Base-by-base conservation (phyloP, 2,113 vertebrate genomes). In the Prionailurus bengalensis region DNA sequence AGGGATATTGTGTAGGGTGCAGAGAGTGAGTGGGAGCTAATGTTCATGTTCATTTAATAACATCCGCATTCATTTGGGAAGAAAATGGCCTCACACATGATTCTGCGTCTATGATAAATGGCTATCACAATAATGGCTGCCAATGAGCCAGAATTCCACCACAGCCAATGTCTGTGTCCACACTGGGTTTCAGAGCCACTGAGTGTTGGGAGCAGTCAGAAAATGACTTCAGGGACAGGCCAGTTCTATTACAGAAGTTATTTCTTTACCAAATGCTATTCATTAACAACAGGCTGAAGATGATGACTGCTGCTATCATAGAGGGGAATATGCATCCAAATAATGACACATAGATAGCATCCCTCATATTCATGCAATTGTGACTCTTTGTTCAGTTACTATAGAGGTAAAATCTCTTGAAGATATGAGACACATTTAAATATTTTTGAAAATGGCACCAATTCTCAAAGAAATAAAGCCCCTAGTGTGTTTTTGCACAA, bases 11-110 rank as follows among this genome's bases (percentile, higher is more conserved):
- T 33, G 3, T 9, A 79, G 2, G 19, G 31, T 10, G 0, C 25
- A 65, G n/a, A 92, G 7, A 42, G 82, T 68, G 42, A 65, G 82
- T 63, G 53, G 19, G 0, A 74, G 39, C 9, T 79, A 15, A 76
- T 97, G 27, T 86, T 70, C 79, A 95, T 51, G 84, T 96, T 98
- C 98, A 97, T 97, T 98, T 98, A 95, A 95, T 91, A 96, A 79
- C 83, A 87, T 97, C 96, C 58, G 61, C 95, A 70, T 92, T 93
- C 87, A 71, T 92, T 88, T 97, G 94, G 86, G 97, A 94, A n/a
- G 74, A 95, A 85, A 95, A 95, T 96, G 98, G 53, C 63, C 53
- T 98, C 97, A 86, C 98, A 97, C 86, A 48, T 31, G 70, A n/a
- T 53, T 97, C 94, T 93, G 94, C 95, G 76, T 85, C 86, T 53